Conservation (phyloP, 1,140 invertebrate genomes). For the Bradysia coprophila region DNA sequence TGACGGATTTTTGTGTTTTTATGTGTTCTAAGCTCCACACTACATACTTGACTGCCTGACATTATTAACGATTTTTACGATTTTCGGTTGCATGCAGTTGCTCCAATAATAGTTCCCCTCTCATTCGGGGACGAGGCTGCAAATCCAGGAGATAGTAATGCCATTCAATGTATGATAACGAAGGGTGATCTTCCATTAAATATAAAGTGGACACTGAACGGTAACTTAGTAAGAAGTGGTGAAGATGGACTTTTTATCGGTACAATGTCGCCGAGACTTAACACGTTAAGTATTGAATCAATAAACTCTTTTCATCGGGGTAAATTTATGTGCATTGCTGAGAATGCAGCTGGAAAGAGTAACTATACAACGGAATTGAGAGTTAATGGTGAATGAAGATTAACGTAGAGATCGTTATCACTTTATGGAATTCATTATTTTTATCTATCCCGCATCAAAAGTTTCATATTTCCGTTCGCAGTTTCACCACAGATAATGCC, state of each 20-base stretch:
- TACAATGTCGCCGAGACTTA: slow-evolving; percentile 37
- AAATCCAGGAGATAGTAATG: slow-evolving; percentile 39
- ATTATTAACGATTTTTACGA: no score
- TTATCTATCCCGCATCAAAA: no score
- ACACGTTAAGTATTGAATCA: slow-evolving; percentile 39
- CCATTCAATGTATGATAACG: slow-evolving; percentile 35
- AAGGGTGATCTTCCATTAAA: slow-evolving; percentile 70
- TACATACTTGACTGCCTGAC: neutral
- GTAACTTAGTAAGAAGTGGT: slow-evolving; percentile 26
- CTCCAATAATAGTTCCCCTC: slow-evolving; percentile 40
- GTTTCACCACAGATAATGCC: slow-evolving; percentile 45
- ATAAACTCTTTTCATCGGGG: slow-evolving; percentile 42
- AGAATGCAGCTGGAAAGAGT: slow-evolving; percentile 49
- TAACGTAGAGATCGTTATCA: no score
- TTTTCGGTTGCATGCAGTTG: no score
- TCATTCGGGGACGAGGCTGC: slow-evolving; percentile 35
- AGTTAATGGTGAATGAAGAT: slow-evolving; percentile 24
- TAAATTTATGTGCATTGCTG: slow-evolving; percentile 43
- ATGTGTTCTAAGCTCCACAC: neutral
- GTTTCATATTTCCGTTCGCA: no score
- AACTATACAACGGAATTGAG: slow-evolving; percentile 30
- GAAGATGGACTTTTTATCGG: slow-evolving; percentile 25
- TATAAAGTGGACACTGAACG: slow-evolving; percentile 59
- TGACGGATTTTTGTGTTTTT: neutral
- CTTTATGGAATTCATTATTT: no score